Conservation (phyloP, 2,888 invertebrate species). For the Lamellibrachia satsuma region DNA sequence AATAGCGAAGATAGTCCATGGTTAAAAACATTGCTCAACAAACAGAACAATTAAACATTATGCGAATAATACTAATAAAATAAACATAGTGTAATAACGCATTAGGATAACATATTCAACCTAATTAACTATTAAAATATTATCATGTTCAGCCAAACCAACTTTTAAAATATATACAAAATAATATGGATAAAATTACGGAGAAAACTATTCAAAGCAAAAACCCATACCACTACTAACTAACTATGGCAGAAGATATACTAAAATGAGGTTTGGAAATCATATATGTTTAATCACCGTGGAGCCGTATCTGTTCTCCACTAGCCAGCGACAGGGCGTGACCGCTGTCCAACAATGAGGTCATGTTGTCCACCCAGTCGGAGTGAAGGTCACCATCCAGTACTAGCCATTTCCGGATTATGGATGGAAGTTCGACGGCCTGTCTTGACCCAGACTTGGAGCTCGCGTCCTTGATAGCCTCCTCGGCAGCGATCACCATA, state of each 20-base stretch:
- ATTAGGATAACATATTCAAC: too few species aligned
- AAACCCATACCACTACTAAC: neutral
- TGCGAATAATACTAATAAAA: too few species aligned
- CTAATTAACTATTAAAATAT: too few species aligned
- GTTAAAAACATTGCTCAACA: neutral
- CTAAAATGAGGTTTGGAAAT: neutral
- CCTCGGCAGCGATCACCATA: constrained; percentile 53
- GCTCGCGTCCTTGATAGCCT: constrained; percentile 45
- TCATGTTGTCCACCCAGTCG: constrained; percentile 59
- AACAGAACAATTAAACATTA: neutral
- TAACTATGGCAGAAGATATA: neutral
- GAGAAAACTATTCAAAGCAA: neutral
- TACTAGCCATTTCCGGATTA: constrained; percentile 54
- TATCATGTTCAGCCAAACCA: too few species aligned
- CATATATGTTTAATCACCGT: constrained; percentile 40
- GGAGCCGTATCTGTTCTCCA: constrained; percentile 50
- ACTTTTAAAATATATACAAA: too few species aligned
- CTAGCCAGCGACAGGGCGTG: constrained; percentile 52
- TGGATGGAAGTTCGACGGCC: neutral
- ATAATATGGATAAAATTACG: too few species aligned
- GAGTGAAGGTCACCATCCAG: constrained; percentile 59
- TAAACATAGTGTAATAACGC: too few species aligned
- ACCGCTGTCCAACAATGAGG: constrained; percentile 52
- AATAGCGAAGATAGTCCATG: neutral
- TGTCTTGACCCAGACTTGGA: neutral